A percentile compares a stretch with the other conserved stretches of the same genome.
Conservation (phyloP, 2,113 vertebrate genomes). For the Rhinolophus ferrumequinum region DNA sequence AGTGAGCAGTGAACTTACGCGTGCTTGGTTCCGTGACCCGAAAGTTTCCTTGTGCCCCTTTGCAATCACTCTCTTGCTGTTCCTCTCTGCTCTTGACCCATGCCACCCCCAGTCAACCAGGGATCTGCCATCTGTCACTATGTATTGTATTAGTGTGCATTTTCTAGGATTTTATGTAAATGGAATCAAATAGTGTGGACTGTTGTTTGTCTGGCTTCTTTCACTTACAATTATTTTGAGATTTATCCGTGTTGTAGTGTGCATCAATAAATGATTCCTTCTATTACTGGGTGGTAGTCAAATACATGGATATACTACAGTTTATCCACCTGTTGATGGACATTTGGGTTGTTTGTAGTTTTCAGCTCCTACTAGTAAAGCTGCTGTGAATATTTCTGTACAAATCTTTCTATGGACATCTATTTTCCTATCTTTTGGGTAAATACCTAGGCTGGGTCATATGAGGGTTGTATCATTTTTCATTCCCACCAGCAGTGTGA, state of each 20-base stretch:
- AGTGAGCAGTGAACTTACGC: background rate
- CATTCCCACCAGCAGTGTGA: background rate
- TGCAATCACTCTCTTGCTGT: background rate
- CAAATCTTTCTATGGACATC: background rate
- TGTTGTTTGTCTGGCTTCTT: background rate
- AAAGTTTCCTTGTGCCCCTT: background rate
- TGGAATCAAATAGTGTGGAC: background rate
- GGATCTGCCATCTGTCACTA: background rate
- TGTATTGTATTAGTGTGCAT: background rate
- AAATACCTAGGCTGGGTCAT: background rate
- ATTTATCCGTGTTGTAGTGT: background rate
- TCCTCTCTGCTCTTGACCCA: background rate
- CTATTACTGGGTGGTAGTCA: background rate
- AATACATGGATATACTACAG: background rate
- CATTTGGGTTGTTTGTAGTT: background rate
- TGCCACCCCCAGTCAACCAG: background rate
- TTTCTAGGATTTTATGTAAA: background rate
- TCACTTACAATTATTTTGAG: background rate
- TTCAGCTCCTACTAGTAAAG: background rate
- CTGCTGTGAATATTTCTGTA: background rate
- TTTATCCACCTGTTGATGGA: background rate
- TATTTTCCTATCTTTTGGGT: background rate
- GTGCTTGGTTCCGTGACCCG: background rate
- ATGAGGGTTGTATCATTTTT: background rate
- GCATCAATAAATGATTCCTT: background rate